Base-by-base conservation (phyloP, 2,888 invertebrate species). In the Trissoscelio sp. region DNA sequence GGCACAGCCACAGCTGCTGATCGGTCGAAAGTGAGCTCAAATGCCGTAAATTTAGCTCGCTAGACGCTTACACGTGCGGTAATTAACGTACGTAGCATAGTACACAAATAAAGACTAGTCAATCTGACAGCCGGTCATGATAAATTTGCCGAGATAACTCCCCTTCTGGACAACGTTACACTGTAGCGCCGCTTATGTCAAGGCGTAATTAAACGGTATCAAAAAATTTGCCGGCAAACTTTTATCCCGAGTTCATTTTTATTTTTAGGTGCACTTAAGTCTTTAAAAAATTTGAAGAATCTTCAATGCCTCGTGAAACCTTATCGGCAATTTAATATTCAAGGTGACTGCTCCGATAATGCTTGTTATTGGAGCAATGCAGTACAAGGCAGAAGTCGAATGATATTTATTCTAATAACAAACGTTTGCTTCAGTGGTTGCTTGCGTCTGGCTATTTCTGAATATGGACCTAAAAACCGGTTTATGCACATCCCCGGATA, bases 401-500 rank as follows among this genome's bases (percentile, higher is more conserved):
- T 67, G 44, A 44, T 62, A 67, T 48, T 72, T 72, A 72, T 58
- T 72, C 58, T 60, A 66, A 72, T 72, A 79, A 79, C 28, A 28
- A 22, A 24, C 48, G n/a, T 22, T 44, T 51, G 58, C 24, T 46
- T 11, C 37, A 39, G 28, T 44, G 55, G 66, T 73, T 44, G 46
- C 34, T 67, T 16, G 31, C 24, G 44, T 44, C 53, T 12, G 46
- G 22, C 60, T 79, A 73, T 79, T 79, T 79, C 66, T 79, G 79
- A 79, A 66, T 79, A 79, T 79, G 72, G 79, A 14, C 58, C 72
- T 66, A 66, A 72, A 66, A 79, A 79, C 79, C 79, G 79, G 79
- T 79, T 79, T 79, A 72, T 79, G 79, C 72, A 79, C 72, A 79
- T 79, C 72, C 58, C 72, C 37, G 46, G 72, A 72, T 79, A 79